phyloP scores from a whole-genome alignment of 2,113 vertebrate species.

The Odocoileus hemionus region DNA sequence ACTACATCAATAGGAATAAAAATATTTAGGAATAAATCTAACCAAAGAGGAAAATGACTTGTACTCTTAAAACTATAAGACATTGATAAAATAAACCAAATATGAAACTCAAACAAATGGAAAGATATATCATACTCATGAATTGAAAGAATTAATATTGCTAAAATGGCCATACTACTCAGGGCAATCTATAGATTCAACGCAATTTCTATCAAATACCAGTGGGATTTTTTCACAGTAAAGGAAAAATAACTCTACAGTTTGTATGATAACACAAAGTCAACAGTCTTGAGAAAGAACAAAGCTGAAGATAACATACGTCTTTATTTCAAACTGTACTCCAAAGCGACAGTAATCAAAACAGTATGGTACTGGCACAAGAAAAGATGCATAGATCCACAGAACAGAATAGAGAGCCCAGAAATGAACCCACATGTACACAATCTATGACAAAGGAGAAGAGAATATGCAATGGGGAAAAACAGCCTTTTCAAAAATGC shows the following conservation, averaged over 20 bases:
- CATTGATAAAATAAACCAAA: neutral
- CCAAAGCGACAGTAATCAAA: neutral
- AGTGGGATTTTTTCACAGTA: neutral
- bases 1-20: neutral
- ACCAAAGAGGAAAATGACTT: neutral
- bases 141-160: neutral
- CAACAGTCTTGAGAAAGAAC: neutral
- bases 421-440: neutral
- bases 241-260: neutral
- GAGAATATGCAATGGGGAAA: neutral
- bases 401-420: neutral
- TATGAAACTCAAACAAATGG: neutral
- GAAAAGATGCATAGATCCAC: neutral
- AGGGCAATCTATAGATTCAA: neutral
- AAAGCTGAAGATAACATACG: neutral
- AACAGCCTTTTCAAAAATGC: neutral
- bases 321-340: neutral
- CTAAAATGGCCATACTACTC: neutral
- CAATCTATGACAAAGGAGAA: neutral
- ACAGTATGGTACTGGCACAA: neutral
- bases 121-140: neutral
- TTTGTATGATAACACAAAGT: neutral
- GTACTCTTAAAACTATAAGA: neutral
- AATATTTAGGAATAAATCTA: neutral
- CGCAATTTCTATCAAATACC: neutral